Conservation (phyloP, 2,113 vertebrate genomes). For the Manacus vitellinus region DNA sequence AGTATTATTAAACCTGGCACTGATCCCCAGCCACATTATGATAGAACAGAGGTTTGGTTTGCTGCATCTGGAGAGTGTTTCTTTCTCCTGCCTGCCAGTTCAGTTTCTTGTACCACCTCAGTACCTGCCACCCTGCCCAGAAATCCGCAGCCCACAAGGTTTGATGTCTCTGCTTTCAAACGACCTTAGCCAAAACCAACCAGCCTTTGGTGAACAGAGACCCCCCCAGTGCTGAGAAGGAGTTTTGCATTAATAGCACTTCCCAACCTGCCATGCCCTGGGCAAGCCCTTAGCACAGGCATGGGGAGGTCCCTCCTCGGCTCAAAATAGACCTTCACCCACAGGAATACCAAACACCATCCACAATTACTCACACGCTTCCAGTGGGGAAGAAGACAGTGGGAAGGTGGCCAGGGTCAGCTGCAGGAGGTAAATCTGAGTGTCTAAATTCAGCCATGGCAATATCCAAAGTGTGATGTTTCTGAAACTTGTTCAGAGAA, state of each 20-base stretch:
- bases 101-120: neutral
- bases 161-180: neutral
- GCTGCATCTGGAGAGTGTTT: neutral
- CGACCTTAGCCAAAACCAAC: neutral
- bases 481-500: neutral
- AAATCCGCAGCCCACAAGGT: neutral
- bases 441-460: neutral
- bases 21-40: neutral
- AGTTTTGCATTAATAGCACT: neutral
- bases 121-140: neutral
- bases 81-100: neutral
- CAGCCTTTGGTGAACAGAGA: neutral
- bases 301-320: fast-evolving
- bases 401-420: neutral
- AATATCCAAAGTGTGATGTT: neutral
- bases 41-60: neutral
- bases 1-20: neutral
- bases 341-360: neutral
- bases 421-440: neutral
- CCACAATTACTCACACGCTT: neutral
- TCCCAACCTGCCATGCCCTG: fast-evolving
- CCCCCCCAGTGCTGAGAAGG: neutral
- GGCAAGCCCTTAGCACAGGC: neutral
- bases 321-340: neutral
- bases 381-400: neutral